Evolutionary conservation across 2,113 vertebrate species (phyloP).

Genomic region (Fulica atra): DNA sequence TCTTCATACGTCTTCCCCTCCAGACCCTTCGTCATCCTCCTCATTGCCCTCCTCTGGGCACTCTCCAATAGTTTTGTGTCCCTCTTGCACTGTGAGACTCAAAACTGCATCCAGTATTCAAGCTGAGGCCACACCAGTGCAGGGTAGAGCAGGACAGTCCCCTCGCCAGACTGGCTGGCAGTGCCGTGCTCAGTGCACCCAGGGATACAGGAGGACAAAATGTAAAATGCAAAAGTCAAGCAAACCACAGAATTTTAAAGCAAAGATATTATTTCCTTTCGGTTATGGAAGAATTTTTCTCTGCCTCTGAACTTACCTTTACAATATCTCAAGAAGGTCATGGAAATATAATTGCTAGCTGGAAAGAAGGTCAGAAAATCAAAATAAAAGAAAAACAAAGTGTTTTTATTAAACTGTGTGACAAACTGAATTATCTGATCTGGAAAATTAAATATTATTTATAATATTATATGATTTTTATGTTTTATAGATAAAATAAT

Average conservation of each 20-base stretch:
- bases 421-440: background rate
- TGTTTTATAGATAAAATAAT: no score
- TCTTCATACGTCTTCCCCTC: no score
- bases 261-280: background rate
- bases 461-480: background rate
- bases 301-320: background rate
- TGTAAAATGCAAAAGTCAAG: background rate
- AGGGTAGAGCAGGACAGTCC: no score
- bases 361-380: background rate
- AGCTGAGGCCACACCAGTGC: no score
- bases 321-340: background rate
- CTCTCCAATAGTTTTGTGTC: no score
- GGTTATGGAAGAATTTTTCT: background rate
- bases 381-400: background rate
- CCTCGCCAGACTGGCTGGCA: no score
- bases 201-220: background rate
- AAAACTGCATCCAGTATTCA: no score
- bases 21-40: no score
- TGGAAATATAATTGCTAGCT: background rate
- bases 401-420: conserved; percentile 8
- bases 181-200: no score
- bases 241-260: background rate
- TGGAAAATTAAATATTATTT: conserved; percentile 53
- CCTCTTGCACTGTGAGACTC: no score
- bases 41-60: no score